Conservation (phyloP, 1,140 invertebrate species). For the Drosophila nigrodunni region DNA sequence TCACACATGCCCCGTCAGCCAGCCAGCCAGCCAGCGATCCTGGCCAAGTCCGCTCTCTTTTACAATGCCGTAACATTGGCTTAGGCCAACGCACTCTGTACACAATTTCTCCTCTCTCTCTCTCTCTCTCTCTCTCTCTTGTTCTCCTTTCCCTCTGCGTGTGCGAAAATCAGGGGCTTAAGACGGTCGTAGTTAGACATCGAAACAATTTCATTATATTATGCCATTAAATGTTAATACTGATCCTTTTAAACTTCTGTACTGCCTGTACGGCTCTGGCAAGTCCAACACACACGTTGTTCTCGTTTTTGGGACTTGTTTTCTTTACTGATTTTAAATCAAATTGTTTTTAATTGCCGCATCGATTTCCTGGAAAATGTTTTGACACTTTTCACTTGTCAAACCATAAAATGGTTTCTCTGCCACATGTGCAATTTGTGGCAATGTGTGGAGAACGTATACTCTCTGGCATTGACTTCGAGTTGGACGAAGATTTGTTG, state of each 20-base stretch:
- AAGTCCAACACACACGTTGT: background rate
- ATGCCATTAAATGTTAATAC: conserved; percentile 78
- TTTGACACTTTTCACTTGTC: conserved; percentile 55
- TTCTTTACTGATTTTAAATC: conserved; percentile 79
- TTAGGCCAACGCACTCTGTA: conserved; percentile 51
- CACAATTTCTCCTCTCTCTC: background rate
- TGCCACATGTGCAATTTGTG: too few relatives aligned
- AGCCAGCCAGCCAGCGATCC: conserved; percentile 19
- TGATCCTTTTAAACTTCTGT: conserved; percentile 44
- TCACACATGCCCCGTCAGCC: conserved; percentile 35
- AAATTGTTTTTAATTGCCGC: conserved; percentile 80
- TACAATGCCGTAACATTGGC: conserved; percentile 83
- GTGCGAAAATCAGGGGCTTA: conserved; percentile 75
- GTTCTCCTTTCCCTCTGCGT: conserved; percentile 6
- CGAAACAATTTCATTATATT: conserved; percentile 77
- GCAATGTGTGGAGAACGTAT: too few relatives aligned
- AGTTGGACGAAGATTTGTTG: too few relatives aligned
- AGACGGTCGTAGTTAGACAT: conserved; percentile 30
- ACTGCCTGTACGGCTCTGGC: background rate
- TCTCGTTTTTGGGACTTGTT: conserved; percentile 46
- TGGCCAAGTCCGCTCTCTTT: conserved; percentile 17
- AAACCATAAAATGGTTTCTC: background rate
- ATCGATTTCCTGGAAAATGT: conserved; percentile 66
- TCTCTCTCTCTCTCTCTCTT: background rate
- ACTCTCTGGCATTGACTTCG: too few relatives aligned